Conservation (phyloP, 2,888 invertebrate species). For the Erebia aethiops region DNA sequence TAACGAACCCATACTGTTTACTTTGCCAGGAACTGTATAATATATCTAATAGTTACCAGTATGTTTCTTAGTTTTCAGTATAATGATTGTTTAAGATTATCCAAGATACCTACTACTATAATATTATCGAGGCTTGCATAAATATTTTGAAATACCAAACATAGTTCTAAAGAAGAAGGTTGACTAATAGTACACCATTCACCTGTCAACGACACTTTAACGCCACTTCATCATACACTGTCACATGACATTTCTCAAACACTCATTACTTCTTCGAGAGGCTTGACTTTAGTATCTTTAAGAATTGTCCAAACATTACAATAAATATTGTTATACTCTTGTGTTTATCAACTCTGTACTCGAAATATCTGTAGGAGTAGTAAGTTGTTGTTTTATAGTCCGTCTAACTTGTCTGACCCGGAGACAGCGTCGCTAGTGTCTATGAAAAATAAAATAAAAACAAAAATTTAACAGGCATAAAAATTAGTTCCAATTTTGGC, state of each 20-base stretch:
- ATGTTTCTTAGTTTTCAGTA: too few species aligned
- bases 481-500: too few species aligned
- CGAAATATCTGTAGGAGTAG: constrained; percentile 10
- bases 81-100: neutral
- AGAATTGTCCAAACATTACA: constrained; percentile 40
- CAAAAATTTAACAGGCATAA: too few species aligned
- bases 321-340: constrained; percentile 21
- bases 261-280: constrained; percentile 72
- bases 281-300: constrained; percentile 43
- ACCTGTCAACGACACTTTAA: constrained; percentile 72
- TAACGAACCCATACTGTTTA: too few species aligned
- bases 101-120: neutral
- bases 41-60: neutral
- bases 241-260: constrained; percentile 66
- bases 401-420: too few species aligned
- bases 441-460: too few species aligned
- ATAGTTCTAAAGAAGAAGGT: constrained; percentile 31
- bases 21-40: neutral
- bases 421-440: too few species aligned
- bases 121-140: neutral
- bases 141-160: constrained; percentile 29
- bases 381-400: neutral
- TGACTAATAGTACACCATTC: constrained; percentile 69
- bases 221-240: constrained; percentile 69
- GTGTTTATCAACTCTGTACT: constrained; percentile 35